Percentiles rank a stretch among this genome's conserved stretches.
Conservation (phyloP, 2,888 invertebrate species). For the Andrena fulva region DNA sequence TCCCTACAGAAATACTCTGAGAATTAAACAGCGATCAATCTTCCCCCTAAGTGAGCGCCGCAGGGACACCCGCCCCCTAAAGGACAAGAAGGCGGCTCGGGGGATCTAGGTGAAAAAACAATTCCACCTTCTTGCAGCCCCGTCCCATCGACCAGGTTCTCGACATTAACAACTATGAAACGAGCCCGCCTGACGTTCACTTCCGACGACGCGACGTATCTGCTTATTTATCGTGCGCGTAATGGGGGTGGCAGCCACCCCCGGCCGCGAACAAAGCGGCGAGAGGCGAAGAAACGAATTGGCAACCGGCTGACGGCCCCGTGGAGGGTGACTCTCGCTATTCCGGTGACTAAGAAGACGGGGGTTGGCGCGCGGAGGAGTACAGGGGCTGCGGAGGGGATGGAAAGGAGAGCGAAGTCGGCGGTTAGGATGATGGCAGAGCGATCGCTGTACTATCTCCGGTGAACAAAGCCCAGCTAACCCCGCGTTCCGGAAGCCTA, state of each 20-base stretch:
- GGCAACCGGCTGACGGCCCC: slow-evolving; percentile 59
- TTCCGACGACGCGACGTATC: slow-evolving; percentile 69
- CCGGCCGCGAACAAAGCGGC: slow-evolving; percentile 65
- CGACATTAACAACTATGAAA: slow-evolving; percentile 55
- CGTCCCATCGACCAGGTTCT: background rate
- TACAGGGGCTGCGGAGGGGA: slow-evolving; percentile 33
- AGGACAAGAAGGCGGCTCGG: slow-evolving; percentile 11
- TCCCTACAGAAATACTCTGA: slow-evolving; percentile 31
- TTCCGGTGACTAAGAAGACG: slow-evolving; percentile 69
- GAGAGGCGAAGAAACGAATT: slow-evolving; percentile 70
- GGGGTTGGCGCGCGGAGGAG: slow-evolving; percentile 31
- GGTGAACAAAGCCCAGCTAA: slow-evolving; percentile 71
- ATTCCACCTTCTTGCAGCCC: slow-evolving; percentile 44
- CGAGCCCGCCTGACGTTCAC: slow-evolving; percentile 55
- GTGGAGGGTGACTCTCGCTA: slow-evolving; percentile 47
- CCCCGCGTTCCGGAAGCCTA: slow-evolving; percentile 67
- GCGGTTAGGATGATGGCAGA: slow-evolving; percentile 73
- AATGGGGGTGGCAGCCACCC: slow-evolving; percentile 64
- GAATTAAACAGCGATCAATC: slow-evolving; percentile 58
- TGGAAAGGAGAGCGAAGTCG: slow-evolving; percentile 40
- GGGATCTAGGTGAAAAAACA: slow-evolving; percentile 54
- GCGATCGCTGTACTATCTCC: slow-evolving; percentile 70
- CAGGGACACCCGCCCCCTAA: background rate
- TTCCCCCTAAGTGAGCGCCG: slow-evolving; percentile 19
- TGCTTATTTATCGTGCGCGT: slow-evolving; percentile 73